phyloP scores from a whole-genome alignment of 2,113 vertebrate genomes.

The Tupaia chinensis region DNA sequence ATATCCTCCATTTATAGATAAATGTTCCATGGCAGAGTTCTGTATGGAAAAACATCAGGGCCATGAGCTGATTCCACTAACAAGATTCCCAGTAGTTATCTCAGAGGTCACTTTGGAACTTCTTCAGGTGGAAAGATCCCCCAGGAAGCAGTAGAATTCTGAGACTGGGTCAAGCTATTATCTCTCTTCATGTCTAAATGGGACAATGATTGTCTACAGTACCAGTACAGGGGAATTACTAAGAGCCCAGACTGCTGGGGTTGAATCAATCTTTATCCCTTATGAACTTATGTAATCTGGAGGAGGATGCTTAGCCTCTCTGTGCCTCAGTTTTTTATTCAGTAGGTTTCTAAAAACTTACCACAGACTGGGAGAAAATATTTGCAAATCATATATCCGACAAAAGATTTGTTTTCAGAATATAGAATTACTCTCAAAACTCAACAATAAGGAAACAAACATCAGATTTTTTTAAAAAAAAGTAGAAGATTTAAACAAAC shows the following conservation, averaged over 20 bases:
- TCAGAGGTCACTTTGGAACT: neutral
- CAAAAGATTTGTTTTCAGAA: neutral
- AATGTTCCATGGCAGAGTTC: conserved; percentile 40
- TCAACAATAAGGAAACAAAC: neutral
- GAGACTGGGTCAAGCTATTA: neutral
- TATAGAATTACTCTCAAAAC: neutral
- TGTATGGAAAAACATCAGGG: conserved; percentile 11
- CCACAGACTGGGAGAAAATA: conserved; percentile 10
- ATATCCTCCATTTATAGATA: conserved; percentile 71
- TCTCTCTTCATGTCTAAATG: neutral
- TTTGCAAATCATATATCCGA: neutral
- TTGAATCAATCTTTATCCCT: neutral
- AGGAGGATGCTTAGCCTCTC: neutral
- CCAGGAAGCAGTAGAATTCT: neutral
- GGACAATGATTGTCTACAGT: neutral
- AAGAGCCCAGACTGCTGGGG: neutral
- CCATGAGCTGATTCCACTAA: neutral
- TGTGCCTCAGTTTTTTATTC: neutral
- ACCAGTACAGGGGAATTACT: no score
- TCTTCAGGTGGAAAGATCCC: neutral
- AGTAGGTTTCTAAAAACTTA: no score
- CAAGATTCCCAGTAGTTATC: conserved; percentile 38
- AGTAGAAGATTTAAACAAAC: neutral
- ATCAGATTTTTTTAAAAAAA: neutral
- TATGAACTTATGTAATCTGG: neutral